Evolutionary conservation across 2,113 vertebrate species (phyloP), one percentile per base, ranked within the genome.

Genomic region (Lethenteron reissneri): DNA sequence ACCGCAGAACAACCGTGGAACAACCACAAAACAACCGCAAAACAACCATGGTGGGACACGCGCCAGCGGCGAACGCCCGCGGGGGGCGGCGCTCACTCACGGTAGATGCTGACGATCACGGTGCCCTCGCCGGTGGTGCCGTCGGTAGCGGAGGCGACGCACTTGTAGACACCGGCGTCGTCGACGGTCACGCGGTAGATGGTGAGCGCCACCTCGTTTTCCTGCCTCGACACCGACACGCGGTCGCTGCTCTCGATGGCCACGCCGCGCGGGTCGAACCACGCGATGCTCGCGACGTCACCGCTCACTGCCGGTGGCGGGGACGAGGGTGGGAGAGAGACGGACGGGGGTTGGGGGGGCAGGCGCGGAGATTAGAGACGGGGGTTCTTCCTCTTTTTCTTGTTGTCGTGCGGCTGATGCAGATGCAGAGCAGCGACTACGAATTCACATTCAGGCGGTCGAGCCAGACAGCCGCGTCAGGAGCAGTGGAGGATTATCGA

Each of bases 41-140:
- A 41, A 41, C 41, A 41, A 41, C 41, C 41, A 3, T 41, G 41
- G 41, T 41, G 41, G 41, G 6, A 7, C 41, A 41, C 6, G 41
- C 41, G 41, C 41, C 41, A 6, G 41, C 41, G 41, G 41, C 41
- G 41, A 41, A 41, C 41, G 1, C 41, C 41, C 41, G 5, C 41
- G 41, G 6, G 41, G 41, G 41, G 41, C 41, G 6, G 4, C 41
- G 41, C 41, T 41, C 10, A 76, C 89, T 87, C 85, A 99, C 94
- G 94, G 78, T 89, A 96, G 70, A 99, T 91, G 76, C 92, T 92
- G 76, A 99, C 87, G 2, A 89, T 92, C 80, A 99, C 85, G 0
- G 94, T 95, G 78, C 90, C 84, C 79, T 96, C 89, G 0, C 80
- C 85, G 73, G 91, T 87, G 8, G 82, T 83, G 74, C 88, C 86